phyloP scores from a whole-genome alignment of 2,888 invertebrate genomes.

The Mechanitis mazaeus region DNA sequence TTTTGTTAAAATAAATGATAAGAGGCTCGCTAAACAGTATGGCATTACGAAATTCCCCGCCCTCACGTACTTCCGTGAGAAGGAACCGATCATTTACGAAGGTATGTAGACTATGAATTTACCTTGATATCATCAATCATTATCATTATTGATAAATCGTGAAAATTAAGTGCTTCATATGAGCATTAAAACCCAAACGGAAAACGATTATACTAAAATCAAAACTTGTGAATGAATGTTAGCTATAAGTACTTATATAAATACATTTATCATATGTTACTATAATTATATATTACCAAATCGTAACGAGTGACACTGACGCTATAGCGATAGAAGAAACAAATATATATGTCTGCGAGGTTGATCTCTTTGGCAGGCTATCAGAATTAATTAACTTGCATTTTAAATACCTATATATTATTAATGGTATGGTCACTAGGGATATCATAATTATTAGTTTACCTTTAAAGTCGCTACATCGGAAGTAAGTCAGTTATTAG shows the following conservation, averaged over 20 bases:
- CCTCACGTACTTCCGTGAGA: constrained; percentile 97
- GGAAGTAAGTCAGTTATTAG: too few relatives aligned
- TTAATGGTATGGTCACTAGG: not conserved
- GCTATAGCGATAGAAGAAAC: constrained; percentile 30
- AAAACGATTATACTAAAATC: not conserved
- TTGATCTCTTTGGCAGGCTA: constrained; percentile 37
- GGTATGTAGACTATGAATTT: constrained; percentile 64
- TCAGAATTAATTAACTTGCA: constrained; percentile 33
- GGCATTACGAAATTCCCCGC: constrained; percentile 97
- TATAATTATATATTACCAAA: constrained; percentile 23
- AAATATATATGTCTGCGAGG: constrained; percentile 35
- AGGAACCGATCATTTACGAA: constrained; percentile 97
- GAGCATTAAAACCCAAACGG: too few relatives aligned
- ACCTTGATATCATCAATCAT: too few relatives aligned
- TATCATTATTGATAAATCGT: too few relatives aligned
- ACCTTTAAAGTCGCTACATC: too few relatives aligned
- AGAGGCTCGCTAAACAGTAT: constrained; percentile 96
- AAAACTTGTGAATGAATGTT: constrained; percentile 2
- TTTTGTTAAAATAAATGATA: constrained; percentile 97
- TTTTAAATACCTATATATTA: constrained; percentile 23
- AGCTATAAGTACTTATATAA: not conserved
- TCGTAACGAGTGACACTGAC: constrained; percentile 33
- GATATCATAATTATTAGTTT: too few relatives aligned
- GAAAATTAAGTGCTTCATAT: too few relatives aligned
- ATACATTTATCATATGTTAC: constrained; percentile 2